These are phyloP conservation scores for Aphaenogaster rudis DNA, from an alignment of 1,140 invertebrate genomes.

Conservation along the genomic window DNA sequence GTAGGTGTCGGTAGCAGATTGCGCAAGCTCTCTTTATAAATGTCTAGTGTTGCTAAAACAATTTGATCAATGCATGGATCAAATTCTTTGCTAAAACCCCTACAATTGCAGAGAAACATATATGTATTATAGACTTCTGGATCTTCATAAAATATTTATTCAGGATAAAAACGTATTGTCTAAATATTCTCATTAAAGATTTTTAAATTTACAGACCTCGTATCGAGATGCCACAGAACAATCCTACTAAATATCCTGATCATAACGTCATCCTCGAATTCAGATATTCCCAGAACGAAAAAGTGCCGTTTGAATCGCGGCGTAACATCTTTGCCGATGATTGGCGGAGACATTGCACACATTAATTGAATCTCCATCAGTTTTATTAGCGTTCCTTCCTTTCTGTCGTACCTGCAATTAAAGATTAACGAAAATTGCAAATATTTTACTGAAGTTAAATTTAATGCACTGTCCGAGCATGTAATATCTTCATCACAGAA, in stretches of 20 bases:
- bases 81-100: conserved; percentile 98
- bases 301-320: conserved; percentile 96
- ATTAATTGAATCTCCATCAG: conserved; percentile 95
- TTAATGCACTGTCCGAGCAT: background rate
- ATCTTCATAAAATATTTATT: background rate
- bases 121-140: background rate
- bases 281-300: conserved; percentile 95
- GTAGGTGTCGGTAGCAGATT: conserved; percentile 96
- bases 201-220: conserved; percentile 82
- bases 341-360: conserved; percentile 94
- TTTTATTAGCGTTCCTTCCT: conserved; percentile 94
- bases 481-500: background rate
- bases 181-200: conserved; percentile 10
- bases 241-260: conserved; percentile 96
- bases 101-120: conserved; percentile 78
- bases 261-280: conserved; percentile 95
- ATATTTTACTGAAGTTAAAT: conserved; percentile 36
- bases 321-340: conserved; percentile 94
- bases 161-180: conserved; percentile 26
- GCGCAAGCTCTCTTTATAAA: conserved; percentile 94
- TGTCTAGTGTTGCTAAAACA: conserved; percentile 93
- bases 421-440: conserved; percentile 88
- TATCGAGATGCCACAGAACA: conserved; percentile 97
- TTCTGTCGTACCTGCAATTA: conserved; percentile 95
- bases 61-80: conserved; percentile 97